phyloP scores from a whole-genome alignment of 2,113 vertebrate species.

The Caranx melampygus region DNA sequence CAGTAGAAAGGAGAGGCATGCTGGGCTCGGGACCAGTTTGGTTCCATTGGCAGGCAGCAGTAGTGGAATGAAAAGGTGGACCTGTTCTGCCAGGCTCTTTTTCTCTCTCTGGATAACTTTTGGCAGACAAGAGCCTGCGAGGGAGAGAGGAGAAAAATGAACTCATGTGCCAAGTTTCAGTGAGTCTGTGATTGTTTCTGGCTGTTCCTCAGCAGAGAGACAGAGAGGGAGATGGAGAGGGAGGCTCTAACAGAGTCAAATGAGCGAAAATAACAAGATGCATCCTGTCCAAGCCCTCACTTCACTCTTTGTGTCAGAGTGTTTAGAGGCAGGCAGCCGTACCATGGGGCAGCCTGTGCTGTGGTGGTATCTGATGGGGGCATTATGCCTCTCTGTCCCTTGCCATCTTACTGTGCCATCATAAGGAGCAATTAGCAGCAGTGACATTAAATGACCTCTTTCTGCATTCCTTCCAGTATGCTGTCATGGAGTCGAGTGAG shows the following conservation, averaged over 20 bases:
- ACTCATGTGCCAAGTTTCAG: conserved; percentile 62
- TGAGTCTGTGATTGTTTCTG: conserved; percentile 71
- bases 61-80: conserved; percentile 52
- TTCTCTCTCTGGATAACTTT: conserved; percentile 43
- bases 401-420: conserved; percentile 30
- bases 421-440: conserved; percentile 52
- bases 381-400: background rate
- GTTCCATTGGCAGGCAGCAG: conserved; percentile 22
- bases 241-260: conserved; percentile 38
- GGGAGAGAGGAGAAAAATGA: conserved; percentile 48
- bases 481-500: conserved; percentile 67
- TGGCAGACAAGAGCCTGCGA: conserved; percentile 56
- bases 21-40: conserved; percentile 2
- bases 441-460: conserved; percentile 55
- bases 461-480: conserved; percentile 74
- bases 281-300: conserved; percentile 69
- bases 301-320: conserved; percentile 57
- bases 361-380: conserved; percentile 2
- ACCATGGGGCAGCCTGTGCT: conserved; percentile 11
- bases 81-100: conserved; percentile 55
- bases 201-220: conserved; percentile 51
- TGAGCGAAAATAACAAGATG: conserved; percentile 74
- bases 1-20: background rate
- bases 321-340: conserved; percentile 31
- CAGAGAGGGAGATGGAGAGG: conserved; percentile 28